These are phyloP conservation scores for Cyclopterus lumpus DNA, from an alignment of 2,797 vertebrate genomes.

Conservation along the genomic window DNA sequence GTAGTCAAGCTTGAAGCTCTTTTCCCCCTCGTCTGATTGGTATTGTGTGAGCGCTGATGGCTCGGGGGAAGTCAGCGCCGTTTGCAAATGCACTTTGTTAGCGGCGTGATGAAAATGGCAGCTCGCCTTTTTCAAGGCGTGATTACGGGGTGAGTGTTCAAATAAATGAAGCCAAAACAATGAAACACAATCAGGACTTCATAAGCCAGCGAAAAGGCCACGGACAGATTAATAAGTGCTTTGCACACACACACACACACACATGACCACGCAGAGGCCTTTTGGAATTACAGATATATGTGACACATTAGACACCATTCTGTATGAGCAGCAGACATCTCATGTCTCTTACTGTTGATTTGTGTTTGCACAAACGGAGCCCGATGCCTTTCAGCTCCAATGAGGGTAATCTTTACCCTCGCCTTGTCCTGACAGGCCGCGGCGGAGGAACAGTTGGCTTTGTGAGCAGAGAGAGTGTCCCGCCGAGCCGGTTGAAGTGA, in stretches of 20 bases:
- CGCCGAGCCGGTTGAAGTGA: conserved; percentile 30
- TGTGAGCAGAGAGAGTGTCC: conserved; percentile 35
- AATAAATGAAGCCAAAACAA: conserved; percentile 87
- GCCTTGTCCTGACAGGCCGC: conserved; percentile 59
- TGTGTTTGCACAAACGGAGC: conserved; percentile 75
- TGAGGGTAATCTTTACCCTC: conserved; percentile 68
- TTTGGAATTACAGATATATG: conserved; percentile 80
- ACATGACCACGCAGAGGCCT: conserved; percentile 50
- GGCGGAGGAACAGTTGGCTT: conserved; percentile 52
- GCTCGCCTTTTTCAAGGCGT: conserved; percentile 82
- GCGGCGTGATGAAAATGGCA: conserved; percentile 83
- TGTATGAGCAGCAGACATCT: conserved; percentile 72
- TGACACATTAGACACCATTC: conserved; percentile 79
- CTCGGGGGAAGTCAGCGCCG: conserved; percentile 79
- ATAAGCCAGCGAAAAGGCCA: conserved; percentile 82
- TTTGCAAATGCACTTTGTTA: conserved; percentile 86
- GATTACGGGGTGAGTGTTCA: conserved; percentile 86
- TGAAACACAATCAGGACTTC: conserved; percentile 86
- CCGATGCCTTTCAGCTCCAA: conserved; percentile 73
- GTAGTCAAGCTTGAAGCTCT: conserved; percentile 76
- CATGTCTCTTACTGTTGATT: conserved; percentile 79
- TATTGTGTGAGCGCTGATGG: conserved; percentile 84
- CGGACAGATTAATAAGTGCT: conserved; percentile 85
- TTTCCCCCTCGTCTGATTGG: conserved; percentile 78
- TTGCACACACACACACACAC: conserved; percentile 37